Evolutionary conservation across 1,140 invertebrate species (phyloP).

Genomic region (Orius insidiosus): DNA sequence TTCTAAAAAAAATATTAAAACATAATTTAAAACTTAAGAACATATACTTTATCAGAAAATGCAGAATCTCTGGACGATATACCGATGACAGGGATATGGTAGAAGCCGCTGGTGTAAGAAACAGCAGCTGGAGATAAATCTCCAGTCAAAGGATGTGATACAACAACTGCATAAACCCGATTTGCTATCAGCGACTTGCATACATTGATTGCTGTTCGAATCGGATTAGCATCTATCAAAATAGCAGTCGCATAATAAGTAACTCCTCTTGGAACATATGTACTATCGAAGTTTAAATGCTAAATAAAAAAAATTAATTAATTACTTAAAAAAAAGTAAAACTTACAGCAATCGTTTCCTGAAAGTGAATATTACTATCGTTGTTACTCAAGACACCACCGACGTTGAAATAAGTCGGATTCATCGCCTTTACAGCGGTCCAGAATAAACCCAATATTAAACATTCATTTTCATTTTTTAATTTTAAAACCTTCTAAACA

Average conservation of each 20-base stretch:
- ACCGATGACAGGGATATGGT: slow-evolving; percentile 95
- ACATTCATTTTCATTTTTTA: too few species aligned
- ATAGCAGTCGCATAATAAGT: slow-evolving; percentile 74
- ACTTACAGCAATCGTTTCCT: slow-evolving; percentile 56
- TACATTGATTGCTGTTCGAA: slow-evolving; percentile 79
- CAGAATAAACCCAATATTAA: too few species aligned
- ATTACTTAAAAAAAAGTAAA: neutral
- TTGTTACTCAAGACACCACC: slow-evolving; percentile 77
- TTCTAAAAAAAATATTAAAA: slow-evolving; percentile 40
- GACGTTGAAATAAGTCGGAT: slow-evolving; percentile 64
- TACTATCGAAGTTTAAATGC: slow-evolving; percentile 64
- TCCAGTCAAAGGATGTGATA: slow-evolving; percentile 70
- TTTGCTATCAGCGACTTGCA: slow-evolving; percentile 75
- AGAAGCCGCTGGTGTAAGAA: slow-evolving; percentile 95
- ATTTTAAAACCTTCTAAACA: too few species aligned
- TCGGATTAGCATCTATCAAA: slow-evolving; percentile 85
- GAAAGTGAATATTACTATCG: slow-evolving; percentile 56
- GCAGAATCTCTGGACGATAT: slow-evolving; percentile 93
- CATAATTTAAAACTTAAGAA: neutral
- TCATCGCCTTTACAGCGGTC: slow-evolving; percentile 22
- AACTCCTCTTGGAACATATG: slow-evolving; percentile 60
- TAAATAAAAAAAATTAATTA: slow-evolving; percentile 24
- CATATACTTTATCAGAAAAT: slow-evolving; percentile 82
- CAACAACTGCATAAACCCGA: slow-evolving; percentile 74
- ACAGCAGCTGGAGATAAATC: slow-evolving; percentile 84